phyloP scores from a whole-genome alignment of 2,797 vertebrate genomes.

The Paramormyrops hopkinsi region DNA sequence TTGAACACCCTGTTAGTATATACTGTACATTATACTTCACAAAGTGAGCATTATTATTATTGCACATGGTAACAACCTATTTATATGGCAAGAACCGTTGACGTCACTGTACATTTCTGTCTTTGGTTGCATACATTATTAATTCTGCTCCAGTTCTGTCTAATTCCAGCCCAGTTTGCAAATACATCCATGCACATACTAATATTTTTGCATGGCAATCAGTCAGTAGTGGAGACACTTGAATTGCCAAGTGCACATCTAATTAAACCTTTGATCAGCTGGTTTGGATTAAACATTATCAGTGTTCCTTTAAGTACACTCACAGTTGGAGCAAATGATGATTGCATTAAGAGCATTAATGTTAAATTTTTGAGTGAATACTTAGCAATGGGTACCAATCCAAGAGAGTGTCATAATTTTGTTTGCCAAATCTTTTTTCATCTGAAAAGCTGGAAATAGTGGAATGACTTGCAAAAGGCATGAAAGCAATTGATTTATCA shows the following conservation, averaged over 20 bases:
- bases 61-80: not conserved
- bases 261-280: slow-evolving; percentile 34
- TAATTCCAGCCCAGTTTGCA: not conserved
- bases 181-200: not conserved
- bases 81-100: not conserved
- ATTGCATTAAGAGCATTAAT: slow-evolving; percentile 18
- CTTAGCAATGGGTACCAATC: not conserved
- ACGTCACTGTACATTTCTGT: not conserved
- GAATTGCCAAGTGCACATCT: not conserved
- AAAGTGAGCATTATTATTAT: not conserved
- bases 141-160: not conserved
- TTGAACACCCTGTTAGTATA: not conserved
- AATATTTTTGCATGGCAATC: not conserved
- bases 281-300: slow-evolving; percentile 32
- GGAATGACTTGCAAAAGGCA: not conserved
- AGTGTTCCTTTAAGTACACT: slow-evolving; percentile 29
- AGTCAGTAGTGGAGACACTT: not conserved
- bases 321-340: slow-evolving; percentile 20
- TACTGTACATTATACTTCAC: not conserved
- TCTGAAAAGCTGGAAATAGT: not conserved
- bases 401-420: not conserved
- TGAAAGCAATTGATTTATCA: not conserved
- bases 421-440: not conserved
- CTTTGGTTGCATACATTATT: not conserved
- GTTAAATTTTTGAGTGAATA: not conserved